phyloP scores from a whole-genome alignment of 2,888 invertebrate genomes.

The Pheosia gnoma region DNA sequence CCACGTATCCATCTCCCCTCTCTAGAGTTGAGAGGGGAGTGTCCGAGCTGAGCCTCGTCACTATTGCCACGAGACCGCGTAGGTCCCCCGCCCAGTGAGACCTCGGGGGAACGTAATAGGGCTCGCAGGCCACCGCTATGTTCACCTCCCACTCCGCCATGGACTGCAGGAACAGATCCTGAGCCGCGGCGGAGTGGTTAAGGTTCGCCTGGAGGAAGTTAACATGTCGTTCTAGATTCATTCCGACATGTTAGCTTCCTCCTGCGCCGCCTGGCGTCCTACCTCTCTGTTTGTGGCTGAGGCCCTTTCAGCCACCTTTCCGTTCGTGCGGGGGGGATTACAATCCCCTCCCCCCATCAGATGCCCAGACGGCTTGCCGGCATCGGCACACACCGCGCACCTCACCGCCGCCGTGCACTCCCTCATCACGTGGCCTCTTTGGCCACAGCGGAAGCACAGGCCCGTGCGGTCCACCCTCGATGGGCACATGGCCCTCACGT shows the following conservation, averaged over 20 bases:
- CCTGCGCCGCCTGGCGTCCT: background rate
- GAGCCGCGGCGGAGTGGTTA: background rate
- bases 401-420: background rate
- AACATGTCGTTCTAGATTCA: background rate
- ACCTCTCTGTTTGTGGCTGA: background rate
- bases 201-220: background rate
- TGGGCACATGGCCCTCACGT: background rate
- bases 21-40: slow-evolving; percentile 5
- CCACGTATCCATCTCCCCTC: slow-evolving; percentile 20
- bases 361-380: background rate
- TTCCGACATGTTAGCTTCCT: background rate
- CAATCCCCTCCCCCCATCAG: background rate
- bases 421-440: background rate
- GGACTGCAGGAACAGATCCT: slow-evolving; percentile 12
- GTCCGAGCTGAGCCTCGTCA: slow-evolving; percentile 7
- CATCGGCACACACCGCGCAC: background rate
- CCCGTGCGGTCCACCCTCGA: background rate
- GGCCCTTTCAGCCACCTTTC: background rate
- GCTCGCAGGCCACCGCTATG: slow-evolving; percentile 11
- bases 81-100: slow-evolving; percentile 4
- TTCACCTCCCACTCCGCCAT: slow-evolving; percentile 13
- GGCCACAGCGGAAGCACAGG: background rate
- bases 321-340: background rate
- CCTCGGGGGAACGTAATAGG: slow-evolving; percentile 3
- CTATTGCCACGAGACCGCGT: slow-evolving; percentile 4